Evolutionary conservation across 2,113 vertebrate species (phyloP), one percentile per base, ranked within the genome.

Genomic region (Ochotona princeps): DNA sequence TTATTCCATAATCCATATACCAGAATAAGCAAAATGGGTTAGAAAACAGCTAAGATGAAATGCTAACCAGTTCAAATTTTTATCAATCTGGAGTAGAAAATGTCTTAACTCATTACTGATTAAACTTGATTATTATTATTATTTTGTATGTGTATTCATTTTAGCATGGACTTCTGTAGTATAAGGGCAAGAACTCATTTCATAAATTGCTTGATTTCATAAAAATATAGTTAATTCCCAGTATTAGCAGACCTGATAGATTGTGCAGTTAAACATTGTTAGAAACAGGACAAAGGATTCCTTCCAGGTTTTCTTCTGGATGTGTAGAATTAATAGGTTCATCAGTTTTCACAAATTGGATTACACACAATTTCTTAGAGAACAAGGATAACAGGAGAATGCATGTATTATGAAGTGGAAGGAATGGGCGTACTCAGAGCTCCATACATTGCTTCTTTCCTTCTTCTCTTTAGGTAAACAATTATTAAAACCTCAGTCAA

Each of bases 31-130:
- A 15, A 9, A 67, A 89, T n/a, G 87, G 51, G 87, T 75, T 69
- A 23, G 32, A 69, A 92, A 92, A 74, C 30, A 47, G n/a, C 8
- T 18, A 9, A 67, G 35, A 95, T 73, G 30, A 87, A 93, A 87
- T 83, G 26, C 28, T 89, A 86, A 91, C 44, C 6, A 79, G 32
- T 9, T 92, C 26, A 65, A 66, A 49, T 72, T 87, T 54, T 47
- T 63, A 61, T 75, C 69, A 3, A 92, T 57, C 51, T 67, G 17
- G 25, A 74, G 79, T 83, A 81, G 65, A 72, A 92, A 67, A 87
- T 54, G 87, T 17, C 14, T 1, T 61, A 35, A 63, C 82, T 76
- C 88, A 38, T 78, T 66, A 3, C 1, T 26, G n/a, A 49, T 38
- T 66, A 85, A 47, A 51, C 26, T 49, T 61, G 10, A 57, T 74